phyloP scores from a whole-genome alignment of 2,113 vertebrate species.

The Entelurus aequoreus region DNA sequence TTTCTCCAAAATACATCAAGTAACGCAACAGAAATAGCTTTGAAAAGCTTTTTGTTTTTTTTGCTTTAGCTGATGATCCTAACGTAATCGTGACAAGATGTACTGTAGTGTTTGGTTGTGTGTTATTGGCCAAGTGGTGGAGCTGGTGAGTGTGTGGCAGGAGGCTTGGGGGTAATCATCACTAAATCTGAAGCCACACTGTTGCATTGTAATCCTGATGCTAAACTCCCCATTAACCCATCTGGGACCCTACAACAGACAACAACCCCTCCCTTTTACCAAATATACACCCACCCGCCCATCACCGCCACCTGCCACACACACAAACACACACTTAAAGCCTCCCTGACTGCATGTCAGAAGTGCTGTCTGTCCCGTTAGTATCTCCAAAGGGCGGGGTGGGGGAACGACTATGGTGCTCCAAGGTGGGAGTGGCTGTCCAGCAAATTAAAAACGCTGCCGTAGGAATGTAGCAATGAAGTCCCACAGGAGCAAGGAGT shows the following conservation, averaged over 20 bases:
- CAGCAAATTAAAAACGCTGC: constrained; percentile 60
- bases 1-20: background rate
- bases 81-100: background rate
- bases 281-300: constrained; percentile 6
- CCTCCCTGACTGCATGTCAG: constrained; percentile 46
- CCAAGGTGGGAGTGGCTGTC: constrained; percentile 19
- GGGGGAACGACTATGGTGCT: background rate
- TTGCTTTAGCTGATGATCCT: background rate
- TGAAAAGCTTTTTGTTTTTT: background rate
- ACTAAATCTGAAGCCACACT: constrained; percentile 84
- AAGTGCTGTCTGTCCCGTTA: constrained; percentile 53
- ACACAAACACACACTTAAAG: constrained; percentile 22
- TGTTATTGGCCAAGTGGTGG: constrained; percentile 6
- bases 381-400: constrained; percentile 26
- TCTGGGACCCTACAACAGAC: constrained; percentile 81
- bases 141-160: constrained; percentile 50
- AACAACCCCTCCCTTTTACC: background rate
- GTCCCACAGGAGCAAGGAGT: constrained; percentile 47
- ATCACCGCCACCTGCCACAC: constrained; percentile 10
- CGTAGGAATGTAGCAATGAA: constrained; percentile 54
- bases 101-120: background rate
- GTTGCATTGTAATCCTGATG: constrained; percentile 95
- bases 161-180: constrained; percentile 82
- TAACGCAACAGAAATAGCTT: background rate
- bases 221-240: constrained; percentile 95